Evolutionary conservation across 2,797 vertebrate genomes (phyloP).

Genomic region (Periophthalmus magnuspinnatus): DNA sequence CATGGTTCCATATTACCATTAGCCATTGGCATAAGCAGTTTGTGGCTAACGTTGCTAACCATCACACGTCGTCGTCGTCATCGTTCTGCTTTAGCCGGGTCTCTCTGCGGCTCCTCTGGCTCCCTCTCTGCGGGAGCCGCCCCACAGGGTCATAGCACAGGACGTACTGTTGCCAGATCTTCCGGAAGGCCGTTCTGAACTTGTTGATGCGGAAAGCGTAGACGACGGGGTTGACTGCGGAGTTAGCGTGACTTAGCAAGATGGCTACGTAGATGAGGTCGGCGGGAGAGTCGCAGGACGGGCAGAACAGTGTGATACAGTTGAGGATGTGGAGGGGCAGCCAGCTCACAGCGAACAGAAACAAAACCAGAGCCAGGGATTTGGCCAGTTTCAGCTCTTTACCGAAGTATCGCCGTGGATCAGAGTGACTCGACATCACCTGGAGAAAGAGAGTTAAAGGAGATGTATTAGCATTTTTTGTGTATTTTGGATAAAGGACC

Average conservation of each 20-base stretch:
- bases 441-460: conserved; percentile 18
- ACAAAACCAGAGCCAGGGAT: conserved; percentile 91
- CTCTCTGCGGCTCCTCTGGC: conserved; percentile 59
- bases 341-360: conserved; percentile 94
- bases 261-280: conserved; percentile 87
- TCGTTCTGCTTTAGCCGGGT: conserved; percentile 59
- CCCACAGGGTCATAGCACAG: conserved; percentile 80
- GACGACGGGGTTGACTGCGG: conserved; percentile 94
- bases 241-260: conserved; percentile 93
- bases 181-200: conserved; percentile 89
- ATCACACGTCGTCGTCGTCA: conserved; percentile 69
- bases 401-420: conserved; percentile 91
- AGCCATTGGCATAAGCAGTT: conserved; percentile 26
- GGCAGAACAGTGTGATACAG: conserved; percentile 92
- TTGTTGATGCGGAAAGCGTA: conserved; percentile 97
- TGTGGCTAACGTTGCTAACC: conserved; percentile 11
- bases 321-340: conserved; percentile 93
- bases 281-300: conserved; percentile 70
- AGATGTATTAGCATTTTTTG: too few relatives aligned
- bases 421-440: conserved; percentile 81
- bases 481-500: too few relatives aligned
- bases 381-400: conserved; percentile 97
- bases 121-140: conserved; percentile 61
- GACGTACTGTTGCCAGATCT: conserved; percentile 93
- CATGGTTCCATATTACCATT: conserved; percentile 36